Evolutionary conservation across 2,797 vertebrate genomes (phyloP).

Genomic region (Micrastur ruficollis): DNA sequence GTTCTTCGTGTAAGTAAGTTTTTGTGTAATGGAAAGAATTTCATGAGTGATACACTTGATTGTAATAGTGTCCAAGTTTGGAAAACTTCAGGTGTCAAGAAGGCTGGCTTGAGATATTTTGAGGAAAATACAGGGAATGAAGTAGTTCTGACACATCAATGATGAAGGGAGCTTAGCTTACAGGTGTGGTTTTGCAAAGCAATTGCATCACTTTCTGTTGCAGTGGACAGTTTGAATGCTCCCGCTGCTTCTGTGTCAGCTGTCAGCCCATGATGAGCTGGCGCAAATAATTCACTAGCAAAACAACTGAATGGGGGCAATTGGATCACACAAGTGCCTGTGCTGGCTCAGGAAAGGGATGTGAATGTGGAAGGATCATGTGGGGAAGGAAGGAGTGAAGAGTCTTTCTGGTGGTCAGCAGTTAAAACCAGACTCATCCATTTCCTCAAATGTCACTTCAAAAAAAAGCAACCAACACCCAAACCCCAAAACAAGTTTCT

Average conservation of each 20-base stretch:
- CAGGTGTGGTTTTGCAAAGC: not conserved
- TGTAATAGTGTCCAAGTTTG: not conserved
- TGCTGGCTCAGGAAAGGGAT: slow-evolving; percentile 37
- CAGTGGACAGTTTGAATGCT: not conserved
- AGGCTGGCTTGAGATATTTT: not conserved
- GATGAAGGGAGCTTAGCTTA: not conserved
- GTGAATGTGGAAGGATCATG: not conserved
- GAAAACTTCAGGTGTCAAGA: not conserved
- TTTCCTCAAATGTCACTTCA: not conserved
- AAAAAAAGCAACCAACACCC: too few relatives aligned
- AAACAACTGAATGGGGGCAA: not conserved
- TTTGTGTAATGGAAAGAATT: not conserved
- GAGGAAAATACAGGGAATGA: not conserved
- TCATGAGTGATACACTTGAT: not conserved
- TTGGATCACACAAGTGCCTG: not conserved
- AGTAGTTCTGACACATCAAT: not conserved
- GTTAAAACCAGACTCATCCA: not conserved
- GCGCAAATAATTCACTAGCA: not conserved
- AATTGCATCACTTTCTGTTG: not conserved
- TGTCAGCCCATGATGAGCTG: not conserved
- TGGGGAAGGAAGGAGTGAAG: not conserved
- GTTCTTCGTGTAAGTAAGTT: not conserved
- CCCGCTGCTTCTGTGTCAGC: not conserved
- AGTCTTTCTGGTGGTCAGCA: not conserved
- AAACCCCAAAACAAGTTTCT: not conserved